Evolutionary conservation across 2,797 vertebrate species (phyloP).

Genomic region (Megaceryle alcyon): DNA sequence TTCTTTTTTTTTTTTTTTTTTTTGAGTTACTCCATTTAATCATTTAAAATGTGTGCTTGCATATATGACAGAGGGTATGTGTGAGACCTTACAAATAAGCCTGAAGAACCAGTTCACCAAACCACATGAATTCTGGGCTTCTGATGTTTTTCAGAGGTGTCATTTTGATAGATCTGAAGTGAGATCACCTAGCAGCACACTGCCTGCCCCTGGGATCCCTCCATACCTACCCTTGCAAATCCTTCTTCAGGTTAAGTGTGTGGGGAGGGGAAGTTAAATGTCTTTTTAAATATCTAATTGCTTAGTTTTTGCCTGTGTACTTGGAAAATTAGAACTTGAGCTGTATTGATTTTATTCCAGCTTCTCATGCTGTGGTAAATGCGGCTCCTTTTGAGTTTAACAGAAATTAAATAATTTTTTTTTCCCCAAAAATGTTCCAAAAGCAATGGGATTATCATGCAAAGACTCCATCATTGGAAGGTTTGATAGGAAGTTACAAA

Average conservation of each 20-base stretch:
- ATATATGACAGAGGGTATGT: background rate
- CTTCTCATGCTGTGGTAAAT: background rate
- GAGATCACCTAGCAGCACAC: background rate
- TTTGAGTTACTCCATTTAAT: background rate
- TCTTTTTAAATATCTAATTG: background rate
- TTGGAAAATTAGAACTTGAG: background rate
- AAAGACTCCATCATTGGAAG: background rate
- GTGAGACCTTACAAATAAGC: background rate
- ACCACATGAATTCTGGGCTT: fast-evolving
- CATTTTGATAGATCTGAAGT: background rate
- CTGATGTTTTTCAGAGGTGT: background rate
- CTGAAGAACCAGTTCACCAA: background rate
- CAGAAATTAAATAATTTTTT: background rate
- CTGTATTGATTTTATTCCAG: background rate
- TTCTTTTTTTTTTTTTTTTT: background rate
- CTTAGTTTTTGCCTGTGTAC: background rate
- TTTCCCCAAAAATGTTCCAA: background rate
- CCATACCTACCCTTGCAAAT: background rate
- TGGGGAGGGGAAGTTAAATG: background rate
- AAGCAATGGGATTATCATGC: background rate
- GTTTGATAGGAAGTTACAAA: background rate
- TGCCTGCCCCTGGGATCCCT: background rate
- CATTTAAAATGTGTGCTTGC: background rate
- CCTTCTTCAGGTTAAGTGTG: background rate
- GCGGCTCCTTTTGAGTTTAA: background rate